Evolutionary conservation across 2,797 vertebrate species (phyloP).

Genomic region (Darevskia mixta): DNA sequence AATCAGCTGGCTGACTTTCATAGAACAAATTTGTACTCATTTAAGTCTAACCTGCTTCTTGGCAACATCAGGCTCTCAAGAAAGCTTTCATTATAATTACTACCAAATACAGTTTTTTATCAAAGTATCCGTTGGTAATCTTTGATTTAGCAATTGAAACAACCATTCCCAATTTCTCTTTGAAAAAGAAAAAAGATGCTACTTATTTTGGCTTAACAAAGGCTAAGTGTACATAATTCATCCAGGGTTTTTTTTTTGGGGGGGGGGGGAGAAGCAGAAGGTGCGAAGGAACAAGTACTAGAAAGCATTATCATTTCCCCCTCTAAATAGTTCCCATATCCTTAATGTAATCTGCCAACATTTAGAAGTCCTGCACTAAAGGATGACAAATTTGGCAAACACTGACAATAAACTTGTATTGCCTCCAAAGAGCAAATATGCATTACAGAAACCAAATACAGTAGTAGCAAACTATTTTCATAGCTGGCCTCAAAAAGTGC

Average conservation of each 20-base stretch:
- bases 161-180: neutral
- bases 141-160: neutral
- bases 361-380: neutral
- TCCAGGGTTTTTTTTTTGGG: too few relatives aligned
- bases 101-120: neutral
- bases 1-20: slow-evolving; percentile 6
- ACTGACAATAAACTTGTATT: neutral
- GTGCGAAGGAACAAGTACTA: too few relatives aligned
- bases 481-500: neutral
- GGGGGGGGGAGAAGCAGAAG: neutral
- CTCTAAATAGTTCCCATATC: neutral
- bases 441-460: neutral
- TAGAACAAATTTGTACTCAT: neutral
- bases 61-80: neutral
- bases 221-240: neutral
- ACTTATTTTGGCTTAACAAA: neutral
- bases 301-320: neutral
- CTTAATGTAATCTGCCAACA: neutral
- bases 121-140: neutral
- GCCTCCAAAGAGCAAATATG: neutral
- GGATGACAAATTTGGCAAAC: neutral
- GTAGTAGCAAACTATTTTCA: slow-evolving; percentile 1
- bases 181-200: too few relatives aligned
- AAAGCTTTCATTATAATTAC: neutral
- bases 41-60: neutral